phyloP scores from a whole-genome alignment of 2,888 invertebrate species.

The Agrotis exclamationis region DNA sequence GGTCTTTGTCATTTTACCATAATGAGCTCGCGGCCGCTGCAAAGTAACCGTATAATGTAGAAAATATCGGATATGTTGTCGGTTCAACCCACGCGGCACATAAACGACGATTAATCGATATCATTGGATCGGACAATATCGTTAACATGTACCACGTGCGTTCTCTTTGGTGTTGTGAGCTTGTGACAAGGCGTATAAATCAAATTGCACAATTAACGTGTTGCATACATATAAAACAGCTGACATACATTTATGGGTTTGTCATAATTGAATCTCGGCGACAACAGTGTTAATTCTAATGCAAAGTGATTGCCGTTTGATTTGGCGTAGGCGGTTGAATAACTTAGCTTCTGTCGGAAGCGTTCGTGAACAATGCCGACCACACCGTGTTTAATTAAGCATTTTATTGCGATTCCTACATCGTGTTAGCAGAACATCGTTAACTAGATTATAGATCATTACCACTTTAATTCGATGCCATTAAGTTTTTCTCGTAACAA shows the following conservation, averaged over 20 bases:
- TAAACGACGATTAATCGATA: slow-evolving; percentile 72
- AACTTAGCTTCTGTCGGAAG: slow-evolving; percentile 82
- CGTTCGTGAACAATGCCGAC: slow-evolving; percentile 71
- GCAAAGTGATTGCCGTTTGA: slow-evolving; percentile 80
- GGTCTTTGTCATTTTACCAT: slow-evolving; percentile 76
- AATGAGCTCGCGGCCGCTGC: slow-evolving; percentile 67
- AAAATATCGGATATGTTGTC: slow-evolving; percentile 69
- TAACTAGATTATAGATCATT: slow-evolving; percentile 53
- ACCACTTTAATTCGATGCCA: slow-evolving; percentile 65
- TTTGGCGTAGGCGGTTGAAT: slow-evolving; percentile 80
- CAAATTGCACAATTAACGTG: slow-evolving; percentile 76
- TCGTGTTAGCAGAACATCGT: slow-evolving; percentile 55
- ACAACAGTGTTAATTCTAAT: slow-evolving; percentile 76
- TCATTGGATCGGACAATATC: slow-evolving; percentile 63
- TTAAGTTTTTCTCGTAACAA: slow-evolving; percentile 66
- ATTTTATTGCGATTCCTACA: slow-evolving; percentile 65
- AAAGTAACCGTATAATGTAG: slow-evolving; percentile 63
- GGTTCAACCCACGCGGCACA: slow-evolving; percentile 71
- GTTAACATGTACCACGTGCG: slow-evolving; percentile 67
- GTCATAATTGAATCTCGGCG: slow-evolving; percentile 72
- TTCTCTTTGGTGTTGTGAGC: slow-evolving; percentile 53
- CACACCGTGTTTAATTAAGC: slow-evolving; percentile 69
- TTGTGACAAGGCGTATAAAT: slow-evolving; percentile 76
- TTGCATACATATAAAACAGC: slow-evolving; percentile 69
- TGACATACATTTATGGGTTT: slow-evolving; percentile 68